Percentiles rank a stretch among this genome's conserved stretches.
Evolutionary conservation across 2,797 vertebrate species (phyloP).

Genomic region (Phataginus tricuspis): DNA sequence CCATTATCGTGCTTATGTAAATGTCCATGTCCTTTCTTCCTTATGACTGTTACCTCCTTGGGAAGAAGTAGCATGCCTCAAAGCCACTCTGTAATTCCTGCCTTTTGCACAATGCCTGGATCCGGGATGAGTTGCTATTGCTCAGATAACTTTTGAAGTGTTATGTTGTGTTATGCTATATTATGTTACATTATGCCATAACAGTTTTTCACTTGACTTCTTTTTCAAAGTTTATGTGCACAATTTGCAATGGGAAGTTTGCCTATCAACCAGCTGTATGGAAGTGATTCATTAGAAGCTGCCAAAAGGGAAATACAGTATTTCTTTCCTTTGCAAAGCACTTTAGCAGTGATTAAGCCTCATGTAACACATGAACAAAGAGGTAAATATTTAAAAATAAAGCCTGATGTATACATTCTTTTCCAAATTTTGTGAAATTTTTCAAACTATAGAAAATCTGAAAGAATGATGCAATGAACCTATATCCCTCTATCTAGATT

Average conservation of each 20-base stretch:
- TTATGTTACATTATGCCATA: neutral
- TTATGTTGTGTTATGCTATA: neutral
- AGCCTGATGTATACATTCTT: neutral
- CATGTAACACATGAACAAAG: slow-evolving; percentile 87
- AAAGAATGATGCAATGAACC: neutral
- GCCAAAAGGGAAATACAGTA: slow-evolving; percentile 90
- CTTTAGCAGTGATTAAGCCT: slow-evolving; percentile 94
- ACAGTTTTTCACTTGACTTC: neutral
- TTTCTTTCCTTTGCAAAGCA: slow-evolving; percentile 93
- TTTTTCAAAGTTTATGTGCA: slow-evolving; percentile 88
- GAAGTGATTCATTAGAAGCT: slow-evolving; percentile 86
- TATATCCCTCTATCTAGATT: neutral
- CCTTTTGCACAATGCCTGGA: neutral
- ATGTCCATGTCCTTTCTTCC: neutral
- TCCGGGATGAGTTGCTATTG: neutral
- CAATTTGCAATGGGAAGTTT: slow-evolving; percentile 84
- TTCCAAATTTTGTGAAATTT: neutral
- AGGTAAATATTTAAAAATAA: slow-evolving; percentile 84
- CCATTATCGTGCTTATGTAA: neutral
- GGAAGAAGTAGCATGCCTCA: neutral
- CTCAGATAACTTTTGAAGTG: neutral
- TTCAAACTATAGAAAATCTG: neutral
- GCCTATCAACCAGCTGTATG: slow-evolving; percentile 92
- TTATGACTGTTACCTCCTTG: neutral
- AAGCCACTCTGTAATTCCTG: neutral